Evolutionary conservation across 2,113 vertebrate genomes (phyloP).

Genomic region (Motacilla alba): DNA sequence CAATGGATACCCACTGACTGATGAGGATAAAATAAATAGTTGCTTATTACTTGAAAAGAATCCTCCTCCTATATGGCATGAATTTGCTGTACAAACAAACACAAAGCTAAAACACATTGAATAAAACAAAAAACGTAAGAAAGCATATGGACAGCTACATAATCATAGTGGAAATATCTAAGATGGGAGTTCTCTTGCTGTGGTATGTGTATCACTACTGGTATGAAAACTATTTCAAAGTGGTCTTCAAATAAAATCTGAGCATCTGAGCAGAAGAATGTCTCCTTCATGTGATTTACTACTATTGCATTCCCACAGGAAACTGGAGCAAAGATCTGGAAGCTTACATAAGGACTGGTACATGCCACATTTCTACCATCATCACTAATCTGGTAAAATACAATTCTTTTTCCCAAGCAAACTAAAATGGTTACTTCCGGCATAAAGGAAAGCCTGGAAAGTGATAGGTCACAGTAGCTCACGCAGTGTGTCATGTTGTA

Average conservation of each 20-base stretch:
- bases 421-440: neutral
- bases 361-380: neutral
- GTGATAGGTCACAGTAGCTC: neutral
- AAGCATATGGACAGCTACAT: neutral
- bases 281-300: neutral
- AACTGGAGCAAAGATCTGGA: neutral
- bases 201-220: neutral
- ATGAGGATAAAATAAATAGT: neutral
- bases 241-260: slow-evolving; percentile 26
- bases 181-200: neutral
- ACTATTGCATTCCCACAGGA: neutral
- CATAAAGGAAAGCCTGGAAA: neutral
- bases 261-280: slow-evolving; percentile 4
- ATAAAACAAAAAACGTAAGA: neutral
- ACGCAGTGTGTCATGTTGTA: neutral
- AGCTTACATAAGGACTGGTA: fast-evolving
- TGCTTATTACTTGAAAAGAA: neutral
- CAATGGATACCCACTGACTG: neutral
- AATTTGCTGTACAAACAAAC: neutral
- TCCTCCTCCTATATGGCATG: neutral
- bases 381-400: neutral
- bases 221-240: slow-evolving; percentile 20
- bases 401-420: neutral
- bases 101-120: neutral
- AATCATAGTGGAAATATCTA: neutral